These are phyloP conservation scores for Scaptomyza graminum DNA, from an alignment of 1,140 invertebrate species.

Conservation along the genomic window DNA sequence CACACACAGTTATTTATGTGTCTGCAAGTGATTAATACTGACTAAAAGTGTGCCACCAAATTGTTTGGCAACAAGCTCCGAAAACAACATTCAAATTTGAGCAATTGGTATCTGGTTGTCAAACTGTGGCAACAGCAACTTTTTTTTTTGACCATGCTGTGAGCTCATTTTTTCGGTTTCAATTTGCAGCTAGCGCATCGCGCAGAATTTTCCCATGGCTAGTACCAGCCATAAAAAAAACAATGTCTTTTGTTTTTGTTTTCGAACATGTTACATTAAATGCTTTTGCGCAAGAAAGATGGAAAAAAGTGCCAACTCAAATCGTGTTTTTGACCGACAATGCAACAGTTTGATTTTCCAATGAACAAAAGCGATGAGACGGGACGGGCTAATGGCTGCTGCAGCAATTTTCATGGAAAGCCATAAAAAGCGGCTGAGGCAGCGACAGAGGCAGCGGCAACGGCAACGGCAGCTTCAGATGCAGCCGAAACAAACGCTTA, in stretches of 20 bases:
- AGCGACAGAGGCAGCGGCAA: slow-evolving; percentile 29
- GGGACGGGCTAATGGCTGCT: slow-evolving; percentile 32
- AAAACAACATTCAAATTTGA: slow-evolving; percentile 10
- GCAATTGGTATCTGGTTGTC: neutral
- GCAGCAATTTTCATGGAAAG: slow-evolving; percentile 76
- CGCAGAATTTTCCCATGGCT: slow-evolving; percentile 13
- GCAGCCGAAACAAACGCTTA: slow-evolving; percentile 49
- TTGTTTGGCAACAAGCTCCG: neutral
- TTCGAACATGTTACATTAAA: slow-evolving; percentile 32
- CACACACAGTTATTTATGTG: slow-evolving; percentile 1
- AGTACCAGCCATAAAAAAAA: neutral
- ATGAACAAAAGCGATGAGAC: slow-evolving; percentile 44
- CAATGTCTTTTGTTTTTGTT: neutral
- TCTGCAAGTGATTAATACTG: slow-evolving; percentile 20
- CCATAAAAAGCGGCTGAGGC: slow-evolving; percentile 59
- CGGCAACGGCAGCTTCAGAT: slow-evolving; percentile 24
- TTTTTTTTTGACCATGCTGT: neutral
- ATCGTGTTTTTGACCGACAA: slow-evolving; percentile 60
- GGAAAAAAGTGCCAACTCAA: slow-evolving; percentile 35
- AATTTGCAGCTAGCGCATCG: slow-evolving; percentile 2
- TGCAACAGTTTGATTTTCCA: slow-evolving; percentile 76
- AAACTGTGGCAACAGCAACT: slow-evolving; percentile 2
- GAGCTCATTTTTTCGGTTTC: slow-evolving; percentile 5
- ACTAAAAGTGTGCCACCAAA: slow-evolving; percentile 20
- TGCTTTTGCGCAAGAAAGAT: slow-evolving; percentile 31